Conservation (phyloP, 2,797 vertebrate genomes). For the Sphaeramia orbicularis region DNA sequence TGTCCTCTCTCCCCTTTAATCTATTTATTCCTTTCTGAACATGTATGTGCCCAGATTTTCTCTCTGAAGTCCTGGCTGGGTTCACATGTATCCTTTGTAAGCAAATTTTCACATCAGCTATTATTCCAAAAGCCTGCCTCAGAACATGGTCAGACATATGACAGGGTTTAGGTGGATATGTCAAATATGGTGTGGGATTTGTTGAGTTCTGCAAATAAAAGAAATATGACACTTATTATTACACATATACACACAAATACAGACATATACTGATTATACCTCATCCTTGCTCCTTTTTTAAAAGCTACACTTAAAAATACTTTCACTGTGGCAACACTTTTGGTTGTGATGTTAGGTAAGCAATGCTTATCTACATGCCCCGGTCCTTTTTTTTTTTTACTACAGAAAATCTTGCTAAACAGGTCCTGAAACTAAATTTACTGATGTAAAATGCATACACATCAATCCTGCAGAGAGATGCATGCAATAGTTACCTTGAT, state of each 20-base stretch:
- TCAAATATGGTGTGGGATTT: background rate
- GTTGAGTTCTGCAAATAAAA: constrained; percentile 25
- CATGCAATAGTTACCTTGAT: constrained; percentile 40
- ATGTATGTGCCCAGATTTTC: constrained; percentile 26
- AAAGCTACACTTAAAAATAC: no score
- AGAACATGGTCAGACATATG: constrained; percentile 52
- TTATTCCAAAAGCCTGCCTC: constrained; percentile 76
- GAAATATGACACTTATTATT: constrained; percentile 1
- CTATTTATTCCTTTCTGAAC: constrained; percentile 29
- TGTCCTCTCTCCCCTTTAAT: constrained; percentile 28
- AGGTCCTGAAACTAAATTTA: no score
- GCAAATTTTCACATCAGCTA: constrained; percentile 65
- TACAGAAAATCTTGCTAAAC: no score
- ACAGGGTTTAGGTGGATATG: constrained; percentile 23
- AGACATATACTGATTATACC: no score
- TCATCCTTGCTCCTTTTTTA: no score
- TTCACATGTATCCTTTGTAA: constrained; percentile 62
- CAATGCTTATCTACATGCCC: no score
- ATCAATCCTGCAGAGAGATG: background rate
- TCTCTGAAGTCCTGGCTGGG: constrained; percentile 15
- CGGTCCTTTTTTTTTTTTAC: no score
- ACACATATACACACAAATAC: constrained; percentile 4
- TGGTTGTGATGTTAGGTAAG: no score
- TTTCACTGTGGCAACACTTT: no score
- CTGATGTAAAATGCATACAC: no score